Percentiles rank a stretch among this genome's conserved stretches.
Evolutionary conservation across 2,113 vertebrate genomes (phyloP).

Genomic region (Siniperca chuatsi): DNA sequence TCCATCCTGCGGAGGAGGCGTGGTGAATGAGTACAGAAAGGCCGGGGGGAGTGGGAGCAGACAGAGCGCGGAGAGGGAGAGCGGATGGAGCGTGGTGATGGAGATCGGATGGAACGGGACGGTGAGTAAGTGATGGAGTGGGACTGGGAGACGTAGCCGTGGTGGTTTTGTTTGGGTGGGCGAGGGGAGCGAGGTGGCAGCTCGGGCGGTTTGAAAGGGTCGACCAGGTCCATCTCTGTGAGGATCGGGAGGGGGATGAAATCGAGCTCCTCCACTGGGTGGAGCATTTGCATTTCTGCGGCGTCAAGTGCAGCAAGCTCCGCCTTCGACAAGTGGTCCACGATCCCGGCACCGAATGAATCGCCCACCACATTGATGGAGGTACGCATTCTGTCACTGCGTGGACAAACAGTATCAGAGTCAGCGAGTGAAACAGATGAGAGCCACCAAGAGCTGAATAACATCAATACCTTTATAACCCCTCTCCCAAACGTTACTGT

Average conservation of each 20-base stretch:
- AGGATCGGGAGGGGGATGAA: constrained; percentile 82
- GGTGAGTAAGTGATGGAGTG: constrained; percentile 74
- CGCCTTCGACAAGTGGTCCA: constrained; percentile 84
- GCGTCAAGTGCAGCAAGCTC: constrained; percentile 85
- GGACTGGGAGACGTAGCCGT: constrained; percentile 69
- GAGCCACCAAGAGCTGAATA: neutral
- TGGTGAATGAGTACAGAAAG: constrained; percentile 80
- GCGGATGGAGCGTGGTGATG: constrained; percentile 77
- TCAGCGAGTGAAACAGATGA: neutral
- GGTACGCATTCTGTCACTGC: constrained; percentile 88
- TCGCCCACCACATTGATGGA: constrained; percentile 90
- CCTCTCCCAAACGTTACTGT: neutral
- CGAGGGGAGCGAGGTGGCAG: constrained; percentile 83
- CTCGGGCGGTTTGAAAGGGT: constrained; percentile 80
- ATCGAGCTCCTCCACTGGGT: constrained; percentile 70
- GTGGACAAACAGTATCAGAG: constrained; percentile 45
- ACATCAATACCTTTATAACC: neutral
- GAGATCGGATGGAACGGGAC: constrained; percentile 78
- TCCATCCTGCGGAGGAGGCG: constrained; percentile 77
- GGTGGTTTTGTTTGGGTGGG: constrained; percentile 82
- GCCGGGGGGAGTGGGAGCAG: constrained; percentile 82
- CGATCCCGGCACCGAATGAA: constrained; percentile 88
- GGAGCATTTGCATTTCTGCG: constrained; percentile 67
- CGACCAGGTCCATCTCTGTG: constrained; percentile 77
- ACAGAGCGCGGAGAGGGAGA: constrained; percentile 82